Conservation (phyloP, 2,113 vertebrate species). For the Hippocampus mohnikei region DNA sequence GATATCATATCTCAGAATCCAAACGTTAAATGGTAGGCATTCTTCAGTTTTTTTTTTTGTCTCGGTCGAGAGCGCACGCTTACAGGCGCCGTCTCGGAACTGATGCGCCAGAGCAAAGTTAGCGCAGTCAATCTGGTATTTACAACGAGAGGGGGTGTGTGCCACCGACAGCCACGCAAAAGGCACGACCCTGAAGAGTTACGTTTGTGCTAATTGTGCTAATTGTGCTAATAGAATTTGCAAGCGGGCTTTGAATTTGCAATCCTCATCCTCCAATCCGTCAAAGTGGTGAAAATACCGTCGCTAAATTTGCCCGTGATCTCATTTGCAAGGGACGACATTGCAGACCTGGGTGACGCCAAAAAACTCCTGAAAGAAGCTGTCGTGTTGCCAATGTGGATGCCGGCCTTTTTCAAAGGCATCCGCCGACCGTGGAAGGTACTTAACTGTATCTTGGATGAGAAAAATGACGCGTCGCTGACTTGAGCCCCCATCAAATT, state of each 20-base stretch:
- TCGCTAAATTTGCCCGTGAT: neutral
- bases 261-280: no score
- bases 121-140: no score
- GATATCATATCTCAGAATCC: constrained; percentile 98
- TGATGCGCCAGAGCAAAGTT: neutral
- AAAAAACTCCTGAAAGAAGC: constrained; percentile 97
- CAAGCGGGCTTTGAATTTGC: no score
- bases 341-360: constrained; percentile 92
- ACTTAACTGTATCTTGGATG: neutral
- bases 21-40: constrained; percentile 88
- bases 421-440: constrained; percentile 96
- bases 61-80: neutral
- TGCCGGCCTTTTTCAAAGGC: constrained; percentile 98
- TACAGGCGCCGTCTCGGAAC: neutral
- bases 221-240: no score
- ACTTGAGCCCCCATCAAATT: neutral
- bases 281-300: no score
- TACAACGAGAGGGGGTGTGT: no score
- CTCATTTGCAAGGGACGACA: constrained; percentile 83
- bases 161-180: no score
- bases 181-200: no score
- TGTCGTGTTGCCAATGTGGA: constrained; percentile 97
- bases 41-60: neutral
- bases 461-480: neutral
- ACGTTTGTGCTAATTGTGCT: no score